Evolutionary conservation across 2,797 vertebrate species (phyloP), one percentile per base, ranked within the genome.

Genomic region (Danio tinwini): DNA sequence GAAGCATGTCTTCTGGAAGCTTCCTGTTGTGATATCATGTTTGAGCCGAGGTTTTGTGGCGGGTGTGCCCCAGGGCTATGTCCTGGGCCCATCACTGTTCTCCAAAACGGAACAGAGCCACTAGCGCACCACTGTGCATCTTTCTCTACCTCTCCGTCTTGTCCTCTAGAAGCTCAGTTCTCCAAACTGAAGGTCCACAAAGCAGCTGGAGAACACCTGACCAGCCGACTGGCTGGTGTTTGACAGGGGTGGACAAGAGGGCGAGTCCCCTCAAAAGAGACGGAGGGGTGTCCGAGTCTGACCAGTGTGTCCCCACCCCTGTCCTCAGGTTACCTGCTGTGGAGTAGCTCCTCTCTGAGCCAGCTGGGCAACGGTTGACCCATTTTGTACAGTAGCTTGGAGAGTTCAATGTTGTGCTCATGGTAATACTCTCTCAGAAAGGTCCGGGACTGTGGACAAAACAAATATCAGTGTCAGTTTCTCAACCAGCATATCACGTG

Each of bases 371-470:
- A 88, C 0, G 96, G 95, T 94, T 99, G 98, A 83, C 96, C 96
- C 95, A 98, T 98, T 87, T 96, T 96, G 90, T 99, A 99, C 79
- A 99, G 96, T 83, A 99, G 94, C 94, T 99, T 99, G 84, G 98
- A 99, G 70, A 99, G 95, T 91, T 99, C 97, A 0, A 99, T 94
- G 89, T 99, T 99, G 89, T 98, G 97, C 94, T 99, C 97, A 91
- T 96, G 92, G 90, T 97, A 99, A 92, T 99, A 96, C 82, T 97
- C 96, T 90, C 94, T 94, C 89, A 99, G 95, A 94, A 98, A 97
- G 77, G 89, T 84, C 85, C 96, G 94, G 0, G 97, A 98, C 98
- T 99, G 92, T 42, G 6, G 52, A 56, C 56, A 39, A 75, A 64
- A 42, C 71, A 45, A 39, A 65, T 29, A 29, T 16, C 17, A 42